A percentile compares a stretch with the other conserved stretches of the same genome.
phyloP scores from a whole-genome alignment of 1,140 invertebrate genomes.

The Zaprionus gabonicus region DNA sequence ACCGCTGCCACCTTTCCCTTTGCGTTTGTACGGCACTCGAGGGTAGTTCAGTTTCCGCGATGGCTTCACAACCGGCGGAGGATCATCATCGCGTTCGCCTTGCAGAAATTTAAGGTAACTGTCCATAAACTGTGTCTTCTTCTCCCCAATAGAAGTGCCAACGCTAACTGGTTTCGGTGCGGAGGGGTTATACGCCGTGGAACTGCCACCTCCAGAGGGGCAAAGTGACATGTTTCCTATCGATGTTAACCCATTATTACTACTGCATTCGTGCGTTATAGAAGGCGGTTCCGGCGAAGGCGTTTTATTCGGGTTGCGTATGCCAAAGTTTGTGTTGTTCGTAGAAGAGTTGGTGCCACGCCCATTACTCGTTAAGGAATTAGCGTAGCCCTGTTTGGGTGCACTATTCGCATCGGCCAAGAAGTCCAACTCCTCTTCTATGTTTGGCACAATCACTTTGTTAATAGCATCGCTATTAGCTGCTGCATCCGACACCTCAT shows the following conservation, averaged over 20 bases:
- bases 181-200: slow-evolving; percentile 38
- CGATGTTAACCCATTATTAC: slow-evolving; percentile 57
- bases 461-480: slow-evolving; percentile 87
- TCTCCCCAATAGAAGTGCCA: slow-evolving; percentile 86
- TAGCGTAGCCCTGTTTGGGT: slow-evolving; percentile 85
- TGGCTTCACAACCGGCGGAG: slow-evolving; percentile 87
- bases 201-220: slow-evolving; percentile 14
- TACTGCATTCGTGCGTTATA: slow-evolving; percentile 61
- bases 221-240: slow-evolving; percentile 16
- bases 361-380: slow-evolving; percentile 84
- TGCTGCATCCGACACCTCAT: slow-evolving; percentile 88
- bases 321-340: slow-evolving; percentile 80
- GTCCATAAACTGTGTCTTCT: slow-evolving; percentile 91
- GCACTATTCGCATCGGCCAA: slow-evolving; percentile 87
- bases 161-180: slow-evolving; percentile 85
- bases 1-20: slow-evolving; percentile 47
- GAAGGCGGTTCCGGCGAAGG: slow-evolving; percentile 68
- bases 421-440: slow-evolving; percentile 93
- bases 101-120: slow-evolving; percentile 93
- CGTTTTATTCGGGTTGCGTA: slow-evolving; percentile 78
- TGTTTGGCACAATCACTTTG: slow-evolving; percentile 93
- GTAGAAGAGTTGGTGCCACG: slow-evolving; percentile 71
- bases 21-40: slow-evolving; percentile 68
- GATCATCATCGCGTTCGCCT: slow-evolving; percentile 91
- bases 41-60: slow-evolving; percentile 78